These are phyloP conservation scores for Liasis olivaceus DNA, from an alignment of 2,797 vertebrate species.

Conservation along the genomic window DNA sequence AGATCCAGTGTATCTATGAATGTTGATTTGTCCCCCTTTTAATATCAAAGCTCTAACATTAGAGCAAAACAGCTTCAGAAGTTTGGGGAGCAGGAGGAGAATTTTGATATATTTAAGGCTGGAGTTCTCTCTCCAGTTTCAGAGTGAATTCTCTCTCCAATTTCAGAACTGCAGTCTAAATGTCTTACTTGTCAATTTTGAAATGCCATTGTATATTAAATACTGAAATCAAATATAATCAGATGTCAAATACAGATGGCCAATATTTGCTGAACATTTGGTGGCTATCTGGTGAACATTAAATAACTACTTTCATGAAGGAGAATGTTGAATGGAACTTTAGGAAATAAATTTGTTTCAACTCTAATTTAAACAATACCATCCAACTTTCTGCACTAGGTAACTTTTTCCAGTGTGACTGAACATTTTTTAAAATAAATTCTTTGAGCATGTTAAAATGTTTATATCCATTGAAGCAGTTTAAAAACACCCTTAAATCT, in stretches of 20 bases:
- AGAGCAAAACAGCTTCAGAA: not conserved
- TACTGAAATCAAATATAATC: not conserved
- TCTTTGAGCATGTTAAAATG: slow-evolving; percentile 6
- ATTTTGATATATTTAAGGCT: not conserved
- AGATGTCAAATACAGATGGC: not conserved
- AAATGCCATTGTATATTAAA: not conserved
- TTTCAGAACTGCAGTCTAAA: not conserved
- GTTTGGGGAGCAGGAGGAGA: not conserved
- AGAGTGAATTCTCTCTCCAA: not conserved
- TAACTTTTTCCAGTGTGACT: not conserved
- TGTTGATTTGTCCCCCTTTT: not conserved
- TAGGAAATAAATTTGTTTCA: not conserved
- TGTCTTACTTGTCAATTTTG: not conserved
- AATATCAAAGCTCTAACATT: not conserved
- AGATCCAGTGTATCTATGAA: not conserved
- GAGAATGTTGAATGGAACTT: not conserved
- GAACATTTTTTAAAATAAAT: slow-evolving; percentile 39
- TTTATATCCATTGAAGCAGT: slow-evolving; percentile 11
- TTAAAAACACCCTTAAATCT: not conserved
- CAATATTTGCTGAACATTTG: not conserved
- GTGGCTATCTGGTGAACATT: not conserved
- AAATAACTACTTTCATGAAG: not conserved
- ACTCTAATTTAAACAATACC: slow-evolving; percentile 51
- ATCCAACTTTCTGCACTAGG: slow-evolving; percentile 28
- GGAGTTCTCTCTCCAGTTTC: not conserved